phyloP scores from a whole-genome alignment of 2,888 invertebrate species.

The Opisthograptis luteolata region DNA sequence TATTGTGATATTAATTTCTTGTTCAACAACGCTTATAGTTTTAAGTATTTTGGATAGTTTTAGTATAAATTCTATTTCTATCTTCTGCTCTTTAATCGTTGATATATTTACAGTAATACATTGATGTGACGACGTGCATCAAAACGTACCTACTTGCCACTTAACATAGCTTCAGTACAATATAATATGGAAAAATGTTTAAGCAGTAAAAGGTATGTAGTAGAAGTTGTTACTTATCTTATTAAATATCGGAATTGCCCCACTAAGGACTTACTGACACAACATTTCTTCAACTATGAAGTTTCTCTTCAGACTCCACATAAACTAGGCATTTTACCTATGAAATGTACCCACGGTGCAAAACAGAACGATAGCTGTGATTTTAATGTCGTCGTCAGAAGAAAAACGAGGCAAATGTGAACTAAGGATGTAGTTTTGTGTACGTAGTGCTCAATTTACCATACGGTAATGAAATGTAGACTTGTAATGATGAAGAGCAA shows the following conservation, averaged over 20 bases:
- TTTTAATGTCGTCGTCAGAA: constrained; percentile 63
- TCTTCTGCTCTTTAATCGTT: constrained; percentile 35
- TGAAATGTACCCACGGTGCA: constrained; percentile 50
- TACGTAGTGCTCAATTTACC: constrained; percentile 61
- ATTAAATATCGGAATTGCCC: no score
- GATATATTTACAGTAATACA: constrained; percentile 15
- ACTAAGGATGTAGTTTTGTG: constrained; percentile 36
- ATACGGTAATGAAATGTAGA: constrained; percentile 55
- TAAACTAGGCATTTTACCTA: no score
- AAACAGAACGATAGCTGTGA: constrained; percentile 66
- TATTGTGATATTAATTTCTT: constrained; percentile 33
- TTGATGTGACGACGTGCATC: constrained; percentile 8
- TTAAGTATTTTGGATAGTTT: constrained; percentile 34
- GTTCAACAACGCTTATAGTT: constrained; percentile 35
- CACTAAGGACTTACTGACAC: background rate
- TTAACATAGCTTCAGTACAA: background rate
- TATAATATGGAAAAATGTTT: background rate
- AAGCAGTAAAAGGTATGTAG: no score
- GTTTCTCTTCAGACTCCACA: constrained; percentile 28
- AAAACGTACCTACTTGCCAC: background rate
- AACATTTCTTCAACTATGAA: constrained; percentile 3
- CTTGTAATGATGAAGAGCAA: constrained; percentile 64
- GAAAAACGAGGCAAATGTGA: constrained; percentile 41
- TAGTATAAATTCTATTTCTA: constrained; percentile 31
- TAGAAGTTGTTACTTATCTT: no score